These are phyloP conservation scores for Rhimphoctona megacephalus DNA, from an alignment of 2,888 invertebrate species.

Conservation along the genomic window DNA sequence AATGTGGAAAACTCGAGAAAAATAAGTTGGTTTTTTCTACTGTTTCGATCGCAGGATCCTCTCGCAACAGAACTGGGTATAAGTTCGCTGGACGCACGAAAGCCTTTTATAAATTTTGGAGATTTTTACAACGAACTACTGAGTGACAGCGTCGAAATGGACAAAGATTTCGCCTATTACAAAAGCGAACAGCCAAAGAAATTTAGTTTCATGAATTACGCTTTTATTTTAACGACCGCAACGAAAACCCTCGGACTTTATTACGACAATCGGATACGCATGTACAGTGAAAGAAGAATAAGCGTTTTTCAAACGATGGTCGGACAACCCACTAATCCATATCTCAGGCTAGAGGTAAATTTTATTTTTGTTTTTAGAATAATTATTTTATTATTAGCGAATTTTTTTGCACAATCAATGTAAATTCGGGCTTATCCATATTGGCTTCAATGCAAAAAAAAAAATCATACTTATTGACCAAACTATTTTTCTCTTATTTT, in stretches of 20 bases:
- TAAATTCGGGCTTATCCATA: neutral
- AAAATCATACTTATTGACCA: too few relatives aligned
- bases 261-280: constrained; percentile 97
- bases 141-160: constrained; percentile 97
- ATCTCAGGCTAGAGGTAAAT: constrained; percentile 90
- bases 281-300: constrained; percentile 96
- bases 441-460: neutral
- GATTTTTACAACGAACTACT: constrained; percentile 98
- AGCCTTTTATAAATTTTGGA: constrained; percentile 93
- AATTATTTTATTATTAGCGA: neutral
- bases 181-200: constrained; percentile 89
- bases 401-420: neutral
- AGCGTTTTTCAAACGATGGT: constrained; percentile 94
- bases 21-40: neutral
- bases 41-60: constrained; percentile 82
- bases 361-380: neutral
- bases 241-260: constrained; percentile 96
- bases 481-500: neutral
- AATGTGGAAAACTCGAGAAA: neutral
- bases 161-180: constrained; percentile 96
- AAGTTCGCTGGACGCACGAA: constrained; percentile 92
- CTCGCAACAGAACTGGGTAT: constrained; percentile 91
- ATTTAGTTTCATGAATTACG: constrained; percentile 96
- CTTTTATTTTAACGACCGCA: constrained; percentile 96
- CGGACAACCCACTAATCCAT: constrained; percentile 93